Evolutionary conservation across 2,113 vertebrate genomes (phyloP), one percentile per base, ranked within the genome.

Genomic region (Cyanoramphus novaezelandiae): DNA sequence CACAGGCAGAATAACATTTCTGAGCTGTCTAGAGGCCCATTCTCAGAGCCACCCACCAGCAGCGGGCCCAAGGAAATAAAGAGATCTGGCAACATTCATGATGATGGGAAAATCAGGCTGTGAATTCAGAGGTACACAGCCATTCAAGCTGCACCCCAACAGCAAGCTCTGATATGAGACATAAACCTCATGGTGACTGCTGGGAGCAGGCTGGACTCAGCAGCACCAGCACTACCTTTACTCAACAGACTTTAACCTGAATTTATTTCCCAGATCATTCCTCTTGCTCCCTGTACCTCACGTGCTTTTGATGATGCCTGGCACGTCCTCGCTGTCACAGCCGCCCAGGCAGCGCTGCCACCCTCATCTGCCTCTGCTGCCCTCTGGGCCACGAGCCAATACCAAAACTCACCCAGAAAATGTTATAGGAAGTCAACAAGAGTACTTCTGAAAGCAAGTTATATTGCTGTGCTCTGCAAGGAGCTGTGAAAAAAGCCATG

Each of bases 361-460:
- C 50, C 50, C 43, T 43, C 47, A 11, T 29, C 29, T 17, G 49
- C 24, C 50, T n/a, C 46, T 35, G 31, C n/a, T 12, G 31, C 64
- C 62, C 28, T 49, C 67, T 74, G 39, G 63, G 11, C n/a, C 8
- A 7, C 46, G 29, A 64, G 77, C 69, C 86, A 81, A 81, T 80
- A 75, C 64, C 60, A 33, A 43, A 37, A 23, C 74, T 49, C 47
- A n/a, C 43, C 84, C 75, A 35, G 27, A 18, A 39, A 33, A 57
- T 4, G 1, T 24, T 2, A 4, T 47, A 10, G 11, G 31, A 31
- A 44, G 29, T 33, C 8, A 1, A 23, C 21, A 43, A 6, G 41
- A 29, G 12, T 16, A 25, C 8, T 35, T 63, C 44, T 24, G 68
- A 37, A 17, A 44, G 41, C 62, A 37, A 49, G 14, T 76, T 13